Base-by-base conservation (phyloP, 2,888 invertebrate species). In the Acrobasis repandana region DNA sequence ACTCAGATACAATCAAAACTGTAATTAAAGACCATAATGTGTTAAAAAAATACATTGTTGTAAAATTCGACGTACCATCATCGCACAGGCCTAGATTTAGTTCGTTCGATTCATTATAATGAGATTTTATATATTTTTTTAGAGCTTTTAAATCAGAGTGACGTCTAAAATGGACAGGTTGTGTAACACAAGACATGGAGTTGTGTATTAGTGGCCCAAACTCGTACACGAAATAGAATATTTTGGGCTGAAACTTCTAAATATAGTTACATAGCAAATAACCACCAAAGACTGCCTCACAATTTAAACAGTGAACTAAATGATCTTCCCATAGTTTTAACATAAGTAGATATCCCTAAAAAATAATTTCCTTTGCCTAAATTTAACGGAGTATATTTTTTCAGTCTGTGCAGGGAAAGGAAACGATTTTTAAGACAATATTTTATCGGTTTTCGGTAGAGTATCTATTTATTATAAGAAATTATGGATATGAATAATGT, bases 251-350 rank as follows among this genome's bases (percentile, higher is more conserved):
- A 18, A 56, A 18, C 15, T 47, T 47, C 47, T 57, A 18, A 48
- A 20, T 57, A 56, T 43, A 46, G 28, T 47, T 33, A 43, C 33
- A 54, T 56, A 48, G 34, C 67, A 68, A 59, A 67, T 68, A 61
- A 63, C 66, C 74, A 74, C 73, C 75, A 76, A 80, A 80, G 80
- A 80, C 81, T 80, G 81, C 73, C 72, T 71, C 72, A 68, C 64
- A 63, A 62, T 64, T 64, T 59, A 63, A 68, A 72, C 66, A 51
- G 33, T 67, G 63, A 66, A 64, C 64, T 68, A 66, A 71, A 68
- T 65, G 71, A 79, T 78, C 77, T 74, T 73, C 75, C 71, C 64
- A 64, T 67, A 62, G 62, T 62, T 52, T 47, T 28, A 51, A 52
- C 61, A 66, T 56, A 63, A 65, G 58, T 57, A 52, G 52, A 16